These are phyloP conservation scores for Chrysemys picta DNA, from an alignment of 2,113 vertebrate species.

Conservation along the genomic window DNA sequence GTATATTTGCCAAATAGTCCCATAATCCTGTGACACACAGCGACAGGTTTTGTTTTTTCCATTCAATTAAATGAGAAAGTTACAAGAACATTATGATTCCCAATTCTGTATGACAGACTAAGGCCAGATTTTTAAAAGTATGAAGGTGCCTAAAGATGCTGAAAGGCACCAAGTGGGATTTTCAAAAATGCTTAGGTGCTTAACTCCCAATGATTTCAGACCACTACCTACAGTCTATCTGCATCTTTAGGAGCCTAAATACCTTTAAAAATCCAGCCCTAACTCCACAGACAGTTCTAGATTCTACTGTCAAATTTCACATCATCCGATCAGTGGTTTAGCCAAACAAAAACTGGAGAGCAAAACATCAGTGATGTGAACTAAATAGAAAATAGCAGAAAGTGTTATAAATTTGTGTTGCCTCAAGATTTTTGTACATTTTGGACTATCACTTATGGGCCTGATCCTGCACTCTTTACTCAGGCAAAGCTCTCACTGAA, in stretches of 20 bases:
- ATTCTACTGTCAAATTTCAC: not conserved
- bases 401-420: not conserved
- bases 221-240: not conserved
- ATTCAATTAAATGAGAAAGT: not conserved
- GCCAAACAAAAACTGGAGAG: not conserved
- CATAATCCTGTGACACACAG: not conserved
- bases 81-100: not conserved
- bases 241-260: not conserved
- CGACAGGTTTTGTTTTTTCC: not conserved
- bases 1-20: not conserved
- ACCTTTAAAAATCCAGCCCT: not conserved
- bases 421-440: not conserved
- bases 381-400: not conserved
- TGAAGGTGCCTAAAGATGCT: not conserved
- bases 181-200: not conserved
- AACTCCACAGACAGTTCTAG: not conserved
- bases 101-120: not conserved
- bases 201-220: too few relatives aligned
- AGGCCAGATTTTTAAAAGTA: not conserved
- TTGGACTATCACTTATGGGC: not conserved
- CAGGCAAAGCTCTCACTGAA: not conserved
- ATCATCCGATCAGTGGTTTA: not conserved
- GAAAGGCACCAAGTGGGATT: rapidly evolving
- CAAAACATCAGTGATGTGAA: not conserved
- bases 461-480: not conserved